phyloP scores from a whole-genome alignment of 2,113 vertebrate genomes.

The Elaphurus davidianus region DNA sequence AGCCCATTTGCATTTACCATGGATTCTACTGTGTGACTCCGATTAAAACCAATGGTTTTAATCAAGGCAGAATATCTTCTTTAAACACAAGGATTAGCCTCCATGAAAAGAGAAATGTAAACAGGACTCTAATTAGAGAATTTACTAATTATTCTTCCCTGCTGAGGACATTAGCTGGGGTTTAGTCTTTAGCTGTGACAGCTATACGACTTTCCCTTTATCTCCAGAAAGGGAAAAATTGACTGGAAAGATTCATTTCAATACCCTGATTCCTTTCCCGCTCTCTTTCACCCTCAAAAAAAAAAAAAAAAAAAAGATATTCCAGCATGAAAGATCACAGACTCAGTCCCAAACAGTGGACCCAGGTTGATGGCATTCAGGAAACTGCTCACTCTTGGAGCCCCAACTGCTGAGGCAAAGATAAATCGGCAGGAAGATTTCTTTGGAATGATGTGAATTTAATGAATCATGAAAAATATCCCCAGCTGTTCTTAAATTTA shows the following conservation, averaged over 20 bases:
- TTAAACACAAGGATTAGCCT: constrained; percentile 69
- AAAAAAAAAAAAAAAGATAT: constrained; percentile 78
- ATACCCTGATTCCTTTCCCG: constrained; percentile 66
- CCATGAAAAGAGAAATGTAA: constrained; percentile 61
- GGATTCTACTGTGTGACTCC: constrained; percentile 17
- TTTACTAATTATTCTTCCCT: constrained; percentile 74
- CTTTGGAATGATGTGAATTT: constrained; percentile 88
- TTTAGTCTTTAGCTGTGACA: constrained; percentile 56
- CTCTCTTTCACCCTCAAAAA: constrained; percentile 76
- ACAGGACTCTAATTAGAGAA: constrained; percentile 73
- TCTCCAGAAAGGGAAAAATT: constrained; percentile 79
- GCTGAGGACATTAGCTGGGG: constrained; percentile 70
- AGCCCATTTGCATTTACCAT: background rate
- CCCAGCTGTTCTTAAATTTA: constrained; percentile 91
- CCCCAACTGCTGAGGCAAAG: constrained; percentile 81
- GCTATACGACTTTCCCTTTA: constrained; percentile 75
- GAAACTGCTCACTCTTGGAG: constrained; percentile 80
- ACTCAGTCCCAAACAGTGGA: constrained; percentile 78
- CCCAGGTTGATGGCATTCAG: constrained; percentile 80
- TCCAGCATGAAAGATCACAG: constrained; percentile 77
- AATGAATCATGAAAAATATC: constrained; percentile 88
- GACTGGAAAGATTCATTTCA: constrained; percentile 75
- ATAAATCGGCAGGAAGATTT: constrained; percentile 87
- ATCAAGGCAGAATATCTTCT: constrained; percentile 67
- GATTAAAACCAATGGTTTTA: constrained; percentile 57